Conservation (phyloP, 2,888 invertebrate genomes). For the Phyto melanocephala region DNA sequence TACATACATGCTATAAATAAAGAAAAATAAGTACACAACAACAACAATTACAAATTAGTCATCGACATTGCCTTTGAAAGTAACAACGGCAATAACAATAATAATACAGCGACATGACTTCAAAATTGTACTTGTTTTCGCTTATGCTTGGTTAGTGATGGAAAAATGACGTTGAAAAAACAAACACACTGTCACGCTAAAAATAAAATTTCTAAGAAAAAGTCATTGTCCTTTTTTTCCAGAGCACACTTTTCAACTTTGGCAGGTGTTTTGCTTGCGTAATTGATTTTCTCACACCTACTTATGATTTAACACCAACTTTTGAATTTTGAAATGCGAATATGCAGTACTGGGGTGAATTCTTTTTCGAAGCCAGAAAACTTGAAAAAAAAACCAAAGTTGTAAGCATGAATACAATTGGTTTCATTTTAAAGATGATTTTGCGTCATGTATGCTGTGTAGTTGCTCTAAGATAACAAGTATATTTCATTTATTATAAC, state of each 20-base stretch:
- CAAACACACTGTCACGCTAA: neutral
- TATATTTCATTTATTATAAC: no score
- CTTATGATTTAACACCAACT: no score
- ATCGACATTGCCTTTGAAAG: neutral
- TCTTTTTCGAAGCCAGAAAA: no score
- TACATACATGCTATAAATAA: no score
- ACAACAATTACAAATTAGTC: neutral
- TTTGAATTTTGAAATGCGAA: no score
- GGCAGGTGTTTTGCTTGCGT: neutral
- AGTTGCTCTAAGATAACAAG: no score
- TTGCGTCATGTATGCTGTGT: no score
- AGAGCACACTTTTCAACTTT: neutral
- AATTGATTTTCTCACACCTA: conserved; percentile 55
- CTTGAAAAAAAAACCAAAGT: no score
- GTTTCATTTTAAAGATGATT: no score
- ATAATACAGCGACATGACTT: neutral
- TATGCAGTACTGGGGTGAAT: no score
- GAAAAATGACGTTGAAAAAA: neutral
- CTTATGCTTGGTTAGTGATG: neutral
- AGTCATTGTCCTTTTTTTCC: neutral
- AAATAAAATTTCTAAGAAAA: neutral
- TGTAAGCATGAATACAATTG: no score
- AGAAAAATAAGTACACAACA: no score
- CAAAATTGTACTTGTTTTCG: neutral
- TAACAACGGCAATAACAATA: neutral